Evolutionary conservation across 2,113 vertebrate species (phyloP).

Genomic region (Chloropsis hardwickii): DNA sequence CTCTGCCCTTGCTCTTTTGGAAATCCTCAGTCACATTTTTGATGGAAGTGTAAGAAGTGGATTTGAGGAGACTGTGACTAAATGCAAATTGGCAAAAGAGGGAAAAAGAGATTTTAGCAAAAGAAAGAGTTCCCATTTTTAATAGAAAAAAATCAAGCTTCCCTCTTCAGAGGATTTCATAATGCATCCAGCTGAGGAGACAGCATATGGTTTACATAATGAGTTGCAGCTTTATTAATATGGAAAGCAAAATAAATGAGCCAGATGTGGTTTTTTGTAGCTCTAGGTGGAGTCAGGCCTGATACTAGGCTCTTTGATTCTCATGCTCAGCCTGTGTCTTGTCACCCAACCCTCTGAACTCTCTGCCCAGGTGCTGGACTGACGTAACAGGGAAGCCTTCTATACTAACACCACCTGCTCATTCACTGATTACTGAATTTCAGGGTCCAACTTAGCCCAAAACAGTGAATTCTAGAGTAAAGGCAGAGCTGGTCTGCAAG

Average conservation of each 20-base stretch:
- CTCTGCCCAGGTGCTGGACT: neutral
- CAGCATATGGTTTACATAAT: neutral
- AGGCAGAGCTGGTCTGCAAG: neutral
- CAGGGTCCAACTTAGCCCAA: neutral
- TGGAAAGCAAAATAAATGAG: neutral
- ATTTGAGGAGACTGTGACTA: conserved; percentile 12
- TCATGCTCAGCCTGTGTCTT: neutral
- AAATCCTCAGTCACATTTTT: conserved; percentile 22
- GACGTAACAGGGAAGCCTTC: neutral
- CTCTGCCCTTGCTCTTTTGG: neutral
- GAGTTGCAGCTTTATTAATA: conserved; percentile 23
- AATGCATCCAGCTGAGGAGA: neutral
- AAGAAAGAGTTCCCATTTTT: neutral
- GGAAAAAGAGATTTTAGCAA: neutral
- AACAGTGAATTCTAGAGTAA: neutral
- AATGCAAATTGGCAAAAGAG: neutral
- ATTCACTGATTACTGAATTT: neutral
- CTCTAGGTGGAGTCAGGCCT: neutral
- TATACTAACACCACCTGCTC: neutral
- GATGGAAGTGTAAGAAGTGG: conserved; percentile 3
- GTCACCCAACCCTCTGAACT: neutral
- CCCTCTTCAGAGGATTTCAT: neutral
- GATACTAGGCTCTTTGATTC: neutral
- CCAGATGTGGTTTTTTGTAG: neutral
- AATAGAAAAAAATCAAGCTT: neutral